phyloP scores from a whole-genome alignment of 2,797 vertebrate genomes.

The Martes flavigula region DNA sequence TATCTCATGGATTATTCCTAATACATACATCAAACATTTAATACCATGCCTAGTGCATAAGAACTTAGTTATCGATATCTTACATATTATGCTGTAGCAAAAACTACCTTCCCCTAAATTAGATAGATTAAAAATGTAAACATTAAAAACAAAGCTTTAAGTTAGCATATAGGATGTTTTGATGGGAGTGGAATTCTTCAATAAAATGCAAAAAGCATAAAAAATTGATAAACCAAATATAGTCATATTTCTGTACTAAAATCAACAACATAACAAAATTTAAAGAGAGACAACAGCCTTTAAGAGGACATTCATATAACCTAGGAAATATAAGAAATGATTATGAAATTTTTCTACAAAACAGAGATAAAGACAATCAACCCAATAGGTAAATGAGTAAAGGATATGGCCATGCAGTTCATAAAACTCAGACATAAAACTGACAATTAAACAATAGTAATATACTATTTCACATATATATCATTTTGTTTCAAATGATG shows the following conservation, averaged over 20 bases:
- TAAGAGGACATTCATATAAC: not conserved
- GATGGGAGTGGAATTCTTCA: not conserved
- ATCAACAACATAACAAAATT: not conserved
- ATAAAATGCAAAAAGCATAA: not conserved
- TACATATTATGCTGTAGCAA: not conserved
- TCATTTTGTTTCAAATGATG: not conserved
- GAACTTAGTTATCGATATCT: not conserved
- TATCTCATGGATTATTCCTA: not conserved
- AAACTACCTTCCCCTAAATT: not conserved
- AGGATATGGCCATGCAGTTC: not conserved
- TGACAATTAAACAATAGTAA: not conserved
- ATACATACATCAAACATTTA: not conserved
- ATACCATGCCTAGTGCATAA: not conserved
- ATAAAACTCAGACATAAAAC: not conserved
- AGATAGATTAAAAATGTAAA: not conserved
- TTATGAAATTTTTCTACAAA: not conserved
- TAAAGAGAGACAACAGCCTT: not conserved
- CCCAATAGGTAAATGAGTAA: not conserved
- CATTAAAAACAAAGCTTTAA: not conserved
- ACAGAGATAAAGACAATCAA: not conserved
- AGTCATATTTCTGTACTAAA: not conserved
- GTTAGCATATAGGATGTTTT: not conserved
- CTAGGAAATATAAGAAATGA: not conserved
- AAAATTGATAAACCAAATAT: not conserved
- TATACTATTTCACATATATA: not conserved